A percentile compares a stretch with the other conserved stretches of the same genome.
Conservation (phyloP, 2,888 invertebrate genomes). For the Coenonympha arcania region DNA sequence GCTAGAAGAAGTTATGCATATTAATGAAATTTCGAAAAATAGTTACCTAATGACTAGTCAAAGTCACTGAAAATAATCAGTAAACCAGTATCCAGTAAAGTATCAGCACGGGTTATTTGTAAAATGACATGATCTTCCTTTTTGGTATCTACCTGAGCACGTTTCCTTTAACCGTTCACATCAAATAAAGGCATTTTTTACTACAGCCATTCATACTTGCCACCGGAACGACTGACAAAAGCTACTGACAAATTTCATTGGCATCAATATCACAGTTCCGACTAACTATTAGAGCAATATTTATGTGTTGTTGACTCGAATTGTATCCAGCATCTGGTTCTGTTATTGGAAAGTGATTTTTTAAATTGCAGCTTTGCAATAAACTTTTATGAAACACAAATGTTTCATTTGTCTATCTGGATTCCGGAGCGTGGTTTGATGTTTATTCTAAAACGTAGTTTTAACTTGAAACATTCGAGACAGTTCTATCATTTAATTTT, state of each 20-base stretch:
- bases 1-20: no score
- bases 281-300: conserved; percentile 67
- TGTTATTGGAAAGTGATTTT: conserved; percentile 23
- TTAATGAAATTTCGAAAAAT: no score
- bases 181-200: conserved; percentile 43
- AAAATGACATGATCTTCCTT: neutral
- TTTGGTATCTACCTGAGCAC: conserved; percentile 58
- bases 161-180: conserved; percentile 51
- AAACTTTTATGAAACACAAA: conserved; percentile 17
- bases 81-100: no score
- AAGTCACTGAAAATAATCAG: neutral
- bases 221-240: conserved; percentile 66
- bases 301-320: conserved; percentile 58
- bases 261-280: conserved; percentile 69
- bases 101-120: neutral
- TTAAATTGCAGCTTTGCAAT: conserved; percentile 20
- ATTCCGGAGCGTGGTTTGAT: neutral
- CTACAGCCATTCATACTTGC: conserved; percentile 44
- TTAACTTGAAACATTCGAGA: no score
- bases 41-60: no score
- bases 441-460: no score
- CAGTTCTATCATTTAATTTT: no score
- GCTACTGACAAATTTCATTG: conserved; percentile 55
- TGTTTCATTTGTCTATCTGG: neutral
- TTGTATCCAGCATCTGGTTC: conserved; percentile 37